Percentiles rank a stretch among this genome's conserved stretches.
Evolutionary conservation across 1,140 invertebrate genomes (phyloP).

Genomic region (Lepidurus couesii): DNA sequence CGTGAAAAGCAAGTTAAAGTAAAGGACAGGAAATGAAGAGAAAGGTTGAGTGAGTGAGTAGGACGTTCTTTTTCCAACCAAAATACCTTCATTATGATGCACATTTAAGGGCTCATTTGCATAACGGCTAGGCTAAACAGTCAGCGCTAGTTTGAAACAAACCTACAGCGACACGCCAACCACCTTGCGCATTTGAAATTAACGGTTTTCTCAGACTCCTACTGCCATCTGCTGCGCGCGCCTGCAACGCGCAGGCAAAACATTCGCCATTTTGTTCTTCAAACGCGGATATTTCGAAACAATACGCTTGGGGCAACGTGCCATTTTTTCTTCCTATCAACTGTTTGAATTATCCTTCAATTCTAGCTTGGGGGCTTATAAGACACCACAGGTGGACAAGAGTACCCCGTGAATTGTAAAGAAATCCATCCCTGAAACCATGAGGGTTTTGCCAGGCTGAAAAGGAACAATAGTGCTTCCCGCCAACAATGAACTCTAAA

Average conservation of each 20-base stretch:
- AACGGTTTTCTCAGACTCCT: not conserved
- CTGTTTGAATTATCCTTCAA: too few relatives aligned
- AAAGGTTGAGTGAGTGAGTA: not conserved
- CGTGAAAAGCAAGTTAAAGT: slow-evolving; percentile 10
- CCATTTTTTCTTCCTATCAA: too few relatives aligned
- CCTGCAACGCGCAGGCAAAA: too few relatives aligned
- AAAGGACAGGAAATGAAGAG: slow-evolving; percentile 10
- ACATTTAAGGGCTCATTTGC: slow-evolving; percentile 15
- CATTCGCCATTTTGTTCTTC: too few relatives aligned
- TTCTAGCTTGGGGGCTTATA: not conserved
- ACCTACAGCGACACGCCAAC: not conserved
- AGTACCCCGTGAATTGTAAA: not conserved
- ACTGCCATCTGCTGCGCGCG: not conserved
- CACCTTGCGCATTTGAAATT: not conserved
- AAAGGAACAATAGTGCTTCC: not conserved
- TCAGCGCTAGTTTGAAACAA: not conserved
- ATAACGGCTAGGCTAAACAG: slow-evolving; percentile 10
- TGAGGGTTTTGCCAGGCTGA: not conserved
- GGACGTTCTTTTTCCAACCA: not conserved
- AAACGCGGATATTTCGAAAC: too few relatives aligned
- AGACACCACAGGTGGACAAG: not conserved
- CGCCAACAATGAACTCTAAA: not conserved
- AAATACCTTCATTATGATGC: slow-evolving; percentile 11
- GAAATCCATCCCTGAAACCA: not conserved
- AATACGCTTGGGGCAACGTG: too few relatives aligned